These are phyloP conservation scores for Seira musarum DNA, from an alignment of 2,888 invertebrate species.

Conservation along the genomic window DNA sequence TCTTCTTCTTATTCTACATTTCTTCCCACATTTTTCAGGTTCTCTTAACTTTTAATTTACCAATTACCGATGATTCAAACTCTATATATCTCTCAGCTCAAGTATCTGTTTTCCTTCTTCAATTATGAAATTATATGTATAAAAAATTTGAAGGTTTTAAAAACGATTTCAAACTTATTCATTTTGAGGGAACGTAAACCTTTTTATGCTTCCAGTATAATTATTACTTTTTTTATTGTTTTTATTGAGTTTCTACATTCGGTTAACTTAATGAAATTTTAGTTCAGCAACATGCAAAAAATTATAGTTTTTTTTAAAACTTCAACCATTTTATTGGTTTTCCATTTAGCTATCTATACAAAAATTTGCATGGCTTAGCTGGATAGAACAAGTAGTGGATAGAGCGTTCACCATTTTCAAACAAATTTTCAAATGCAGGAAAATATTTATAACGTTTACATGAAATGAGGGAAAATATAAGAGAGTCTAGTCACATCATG, in stretches of 20 bases:
- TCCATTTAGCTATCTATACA: neutral
- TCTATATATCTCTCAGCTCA: neutral
- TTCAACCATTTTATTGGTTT: neutral
- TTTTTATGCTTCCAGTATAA: neutral
- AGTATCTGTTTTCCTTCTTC: neutral
- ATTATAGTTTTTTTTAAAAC: neutral
- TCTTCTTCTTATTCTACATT: neutral
- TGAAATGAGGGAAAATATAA: neutral
- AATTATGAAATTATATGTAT: neutral
- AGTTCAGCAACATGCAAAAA: too few relatives aligned
- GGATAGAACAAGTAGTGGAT: constrained; percentile 4
- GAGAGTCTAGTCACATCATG: neutral
- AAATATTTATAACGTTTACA: too few relatives aligned
- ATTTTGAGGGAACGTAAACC: neutral
- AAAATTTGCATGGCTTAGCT: constrained; percentile 8
- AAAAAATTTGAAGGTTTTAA: neutral
- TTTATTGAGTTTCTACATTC: too few relatives aligned
- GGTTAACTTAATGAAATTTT: too few relatives aligned
- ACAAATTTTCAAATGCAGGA: too few relatives aligned
- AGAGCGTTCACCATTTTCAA: neutral
- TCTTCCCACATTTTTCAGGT: constrained; percentile 5
- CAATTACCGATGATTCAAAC: neutral
- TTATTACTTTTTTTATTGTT: too few relatives aligned
- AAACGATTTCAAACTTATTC: neutral
- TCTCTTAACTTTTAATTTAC: neutral